A percentile compares a stretch with the other conserved stretches of the same genome.
Conservation (phyloP, 2,113 vertebrate species). For the Colossoma macropomum region DNA sequence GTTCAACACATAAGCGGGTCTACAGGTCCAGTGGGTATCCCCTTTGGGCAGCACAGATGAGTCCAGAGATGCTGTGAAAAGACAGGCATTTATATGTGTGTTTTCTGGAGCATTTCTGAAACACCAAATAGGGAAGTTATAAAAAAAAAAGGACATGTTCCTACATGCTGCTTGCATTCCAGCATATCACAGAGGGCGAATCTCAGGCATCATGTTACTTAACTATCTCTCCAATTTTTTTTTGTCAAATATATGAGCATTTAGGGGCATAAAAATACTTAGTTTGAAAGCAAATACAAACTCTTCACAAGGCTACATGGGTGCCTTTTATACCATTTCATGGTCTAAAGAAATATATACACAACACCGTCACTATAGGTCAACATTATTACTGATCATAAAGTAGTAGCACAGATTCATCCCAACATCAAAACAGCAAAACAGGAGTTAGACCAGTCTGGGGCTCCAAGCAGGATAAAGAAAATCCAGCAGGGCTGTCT, state of each 20-base stretch:
- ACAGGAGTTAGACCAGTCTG: not conserved
- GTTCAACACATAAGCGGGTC: slow-evolving; percentile 29
- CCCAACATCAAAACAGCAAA: not conserved
- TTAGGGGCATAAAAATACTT: not conserved
- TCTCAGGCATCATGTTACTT: not conserved
- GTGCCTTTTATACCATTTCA: not conserved
- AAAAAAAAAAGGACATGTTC: slow-evolving; percentile 30
- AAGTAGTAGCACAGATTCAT: not conserved
- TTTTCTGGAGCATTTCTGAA: not conserved
- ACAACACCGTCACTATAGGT: not conserved
- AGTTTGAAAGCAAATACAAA: not conserved
- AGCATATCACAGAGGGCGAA: not conserved
- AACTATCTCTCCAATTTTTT: not conserved
- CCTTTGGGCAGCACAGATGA: not conserved
- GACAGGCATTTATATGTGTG: not conserved
- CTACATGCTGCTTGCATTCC: slow-evolving; percentile 55
- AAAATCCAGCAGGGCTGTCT: not conserved
- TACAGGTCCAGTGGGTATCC: not conserved
- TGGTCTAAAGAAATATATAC: not conserved
- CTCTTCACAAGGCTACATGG: not conserved
- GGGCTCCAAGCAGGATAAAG: not conserved
- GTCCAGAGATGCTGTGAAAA: slow-evolving; percentile 34
- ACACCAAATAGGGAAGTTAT: not conserved
- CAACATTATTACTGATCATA: not conserved
- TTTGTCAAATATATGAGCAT: not conserved